Evolutionary conservation across 2,797 vertebrate species (phyloP), one percentile per base, ranked within the genome.

Genomic region (Acanthis flammea): DNA sequence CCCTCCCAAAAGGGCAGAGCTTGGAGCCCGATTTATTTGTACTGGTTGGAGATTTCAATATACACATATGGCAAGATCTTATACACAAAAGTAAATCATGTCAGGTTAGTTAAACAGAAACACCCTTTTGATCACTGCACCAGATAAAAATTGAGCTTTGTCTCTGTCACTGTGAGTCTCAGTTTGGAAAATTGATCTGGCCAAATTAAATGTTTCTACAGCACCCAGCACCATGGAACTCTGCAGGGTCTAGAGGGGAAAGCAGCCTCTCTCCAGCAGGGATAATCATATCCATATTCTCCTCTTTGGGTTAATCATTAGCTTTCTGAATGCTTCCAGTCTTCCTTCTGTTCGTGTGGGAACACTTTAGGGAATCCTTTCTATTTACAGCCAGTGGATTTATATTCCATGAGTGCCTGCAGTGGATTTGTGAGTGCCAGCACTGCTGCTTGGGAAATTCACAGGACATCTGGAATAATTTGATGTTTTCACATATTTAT

Each of bases 281-380:
- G 78, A 80, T 88, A 86, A 94, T 94, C 66, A 86, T 63, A 78
- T 60, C 95, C 85, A 78, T 58, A 83, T 92, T 91, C 41, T 81
- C 35, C 14, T 67, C 60, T 70, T 81, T 17, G 62, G 51, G 62
- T 72, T 73, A 86, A 78, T 94, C 15, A 1, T 88, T 90, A 91
- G 66, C 37, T 81, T 94, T 96, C 87, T 95, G 94, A 96, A 92
- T 47, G 70, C 91, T 96, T 96, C 89, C 87, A 92, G 82, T 94
- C 91, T 92, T 95, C 88, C 90, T 94, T 85, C 90, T 94, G 84
- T 61, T 93, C 23, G 1, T 92, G 78, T 79, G 90, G 92, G 92
- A 95, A 94, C 86, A 85, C 81, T 94, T 88, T 28, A 86, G 93
- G 94, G 86, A 88, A 94, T 80, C 58, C 76, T 97, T 84, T 96